These are phyloP conservation scores for Enteromius treurensis DNA, from an alignment of 2,797 vertebrate species.

Conservation along the genomic window DNA sequence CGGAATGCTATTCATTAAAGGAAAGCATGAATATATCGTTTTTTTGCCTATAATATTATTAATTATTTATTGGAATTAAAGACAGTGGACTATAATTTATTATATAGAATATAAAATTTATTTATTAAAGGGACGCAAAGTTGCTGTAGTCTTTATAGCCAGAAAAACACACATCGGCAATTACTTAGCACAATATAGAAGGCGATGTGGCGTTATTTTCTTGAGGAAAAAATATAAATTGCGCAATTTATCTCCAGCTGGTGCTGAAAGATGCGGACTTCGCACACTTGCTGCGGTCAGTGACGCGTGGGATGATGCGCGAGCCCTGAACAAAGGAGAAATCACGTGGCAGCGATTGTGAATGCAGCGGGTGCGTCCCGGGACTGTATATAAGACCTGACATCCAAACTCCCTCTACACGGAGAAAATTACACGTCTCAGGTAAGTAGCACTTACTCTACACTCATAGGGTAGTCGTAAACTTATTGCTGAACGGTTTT, in stretches of 20 bases:
- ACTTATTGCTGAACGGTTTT: neutral
- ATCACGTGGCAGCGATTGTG: constrained; percentile 39
- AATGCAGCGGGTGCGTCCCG: constrained; percentile 44
- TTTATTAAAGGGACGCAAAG: neutral
- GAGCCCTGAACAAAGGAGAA: constrained; percentile 41
- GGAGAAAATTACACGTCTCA: constrained; percentile 68
- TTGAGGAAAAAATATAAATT: neutral
- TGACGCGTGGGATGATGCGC: constrained; percentile 50
- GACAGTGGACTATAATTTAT: neutral
- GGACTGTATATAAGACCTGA: constrained; percentile 71
- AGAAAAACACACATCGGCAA: neutral
- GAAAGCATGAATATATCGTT: too few species aligned
- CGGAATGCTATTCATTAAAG: neutral
- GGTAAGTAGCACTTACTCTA: constrained; percentile 67
- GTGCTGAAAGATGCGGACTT: constrained; percentile 39
- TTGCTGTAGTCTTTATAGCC: neutral
- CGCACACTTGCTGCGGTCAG: constrained; percentile 18
- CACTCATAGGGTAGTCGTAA: neutral
- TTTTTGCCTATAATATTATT: neutral
- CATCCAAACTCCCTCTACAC: constrained; percentile 50
- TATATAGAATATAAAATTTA: neutral
- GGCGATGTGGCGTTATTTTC: neutral
- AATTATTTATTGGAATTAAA: neutral
- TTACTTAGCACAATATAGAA: neutral
- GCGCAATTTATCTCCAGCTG: neutral